Conservation (phyloP, 2,797 vertebrate genomes). For the Catostomus latipinnis region DNA sequence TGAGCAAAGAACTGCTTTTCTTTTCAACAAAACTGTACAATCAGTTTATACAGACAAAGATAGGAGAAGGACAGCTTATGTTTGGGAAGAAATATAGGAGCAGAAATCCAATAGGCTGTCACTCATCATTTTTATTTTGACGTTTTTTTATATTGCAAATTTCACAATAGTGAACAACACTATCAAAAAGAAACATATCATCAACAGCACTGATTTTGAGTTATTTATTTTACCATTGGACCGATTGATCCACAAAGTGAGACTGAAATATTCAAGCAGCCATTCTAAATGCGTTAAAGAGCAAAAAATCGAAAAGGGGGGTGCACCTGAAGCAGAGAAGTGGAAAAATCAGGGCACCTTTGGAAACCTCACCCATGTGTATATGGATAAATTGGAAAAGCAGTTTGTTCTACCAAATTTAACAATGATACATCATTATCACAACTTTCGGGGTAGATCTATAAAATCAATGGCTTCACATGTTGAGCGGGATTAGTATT, state of each 20-base stretch:
- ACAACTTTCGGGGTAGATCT: conserved; percentile 99
- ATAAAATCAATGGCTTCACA: conserved; percentile 99
- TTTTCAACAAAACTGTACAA: background rate
- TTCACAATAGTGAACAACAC: background rate
- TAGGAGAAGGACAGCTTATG: background rate
- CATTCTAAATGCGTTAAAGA: no score
- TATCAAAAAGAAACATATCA: background rate
- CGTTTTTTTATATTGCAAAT: background rate
- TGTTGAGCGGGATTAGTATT: conserved; percentile 98
- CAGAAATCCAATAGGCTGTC: background rate
- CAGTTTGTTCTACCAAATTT: conserved; percentile 99
- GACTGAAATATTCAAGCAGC: no score
- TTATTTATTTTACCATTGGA: background rate
- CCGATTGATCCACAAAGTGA: background rate
- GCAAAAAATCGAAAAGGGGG: background rate
- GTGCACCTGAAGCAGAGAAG: background rate
- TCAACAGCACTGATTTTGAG: background rate
- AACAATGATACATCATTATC: conserved; percentile 99
- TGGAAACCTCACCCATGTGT: background rate
- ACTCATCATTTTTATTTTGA: background rate
- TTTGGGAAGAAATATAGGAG: background rate
- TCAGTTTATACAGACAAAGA: background rate
- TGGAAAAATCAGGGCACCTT: conserved; percentile 26
- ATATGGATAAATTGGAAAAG: conserved; percentile 91
- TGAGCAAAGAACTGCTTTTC: conserved; percentile 37